phyloP scores from a whole-genome alignment of 1,140 invertebrate species.

The Apis mellifera region Amel_HAv3.1 CM009946.2:7122501-7123000 shows the following conservation, averaged over 20 bases:
- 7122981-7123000: constrained; percentile 17
- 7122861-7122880: constrained; percentile 46
- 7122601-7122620: background rate
- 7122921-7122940: constrained; percentile 47
- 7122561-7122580: constrained; percentile 30
- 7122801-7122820: constrained; percentile 46
- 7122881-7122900: constrained; percentile 40
- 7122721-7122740: constrained; percentile 46
- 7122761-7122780: constrained; percentile 49
- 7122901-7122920: constrained; percentile 41
- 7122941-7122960: constrained; percentile 47
- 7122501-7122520: constrained; percentile 4
- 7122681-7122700: background rate
- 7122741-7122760: background rate
- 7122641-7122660: background rate
- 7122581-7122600: background rate
- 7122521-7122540: constrained; percentile 2
- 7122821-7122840: background rate
- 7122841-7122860: constrained; percentile 5
- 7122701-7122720: constrained; percentile 20
- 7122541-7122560: background rate
- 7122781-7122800: constrained; percentile 66
- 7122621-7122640: no score
- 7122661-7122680: constrained; percentile 38
- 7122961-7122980: constrained; percentile 44